Percentiles rank a stretch among this genome's conserved stretches.
Evolutionary conservation across 1,140 invertebrate genomes (phyloP).

Genomic region (Coboldia fuscipes): DNA sequence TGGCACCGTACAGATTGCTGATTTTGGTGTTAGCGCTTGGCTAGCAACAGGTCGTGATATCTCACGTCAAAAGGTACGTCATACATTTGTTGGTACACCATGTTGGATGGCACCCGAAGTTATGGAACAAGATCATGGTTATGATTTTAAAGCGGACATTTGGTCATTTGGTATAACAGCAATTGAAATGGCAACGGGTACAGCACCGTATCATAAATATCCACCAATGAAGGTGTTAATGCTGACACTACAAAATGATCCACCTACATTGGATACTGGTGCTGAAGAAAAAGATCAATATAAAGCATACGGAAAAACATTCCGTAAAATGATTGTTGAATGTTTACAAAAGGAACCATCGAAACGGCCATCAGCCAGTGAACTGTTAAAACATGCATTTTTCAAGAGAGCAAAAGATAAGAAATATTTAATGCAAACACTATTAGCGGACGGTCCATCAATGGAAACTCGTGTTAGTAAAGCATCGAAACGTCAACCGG

Average conservation of each 20-base stretch:
- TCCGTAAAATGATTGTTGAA: constrained; percentile 86
- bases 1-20: constrained; percentile 95
- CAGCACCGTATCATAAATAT: constrained; percentile 96
- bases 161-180: constrained; percentile 99
- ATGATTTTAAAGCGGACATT: constrained; percentile 99
- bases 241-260: constrained; percentile 95
- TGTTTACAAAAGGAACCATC: constrained; percentile 88
- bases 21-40: constrained; percentile 88
- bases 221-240: constrained; percentile 99
- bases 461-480: constrained; percentile 78
- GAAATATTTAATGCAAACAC: constrained; percentile 76
- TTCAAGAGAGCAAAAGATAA: constrained; percentile 99
- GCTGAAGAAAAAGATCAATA: constrained; percentile 96
- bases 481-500: constrained; percentile 65
- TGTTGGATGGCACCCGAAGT: constrained; percentile 99
- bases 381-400: constrained; percentile 94
- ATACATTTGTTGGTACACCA: constrained; percentile 94
- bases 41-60: constrained; percentile 74
- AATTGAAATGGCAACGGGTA: constrained; percentile 96
- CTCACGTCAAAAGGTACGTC: constrained; percentile 83
- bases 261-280: constrained; percentile 83
- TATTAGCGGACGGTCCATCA: constrained; percentile 69
- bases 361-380: constrained; percentile 90
- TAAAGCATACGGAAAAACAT: constrained; percentile 91
- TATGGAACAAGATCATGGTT: constrained; percentile 98